These are phyloP conservation scores for Muscina levida DNA, from an alignment of 2,888 invertebrate genomes.

Conservation along the genomic window DNA sequence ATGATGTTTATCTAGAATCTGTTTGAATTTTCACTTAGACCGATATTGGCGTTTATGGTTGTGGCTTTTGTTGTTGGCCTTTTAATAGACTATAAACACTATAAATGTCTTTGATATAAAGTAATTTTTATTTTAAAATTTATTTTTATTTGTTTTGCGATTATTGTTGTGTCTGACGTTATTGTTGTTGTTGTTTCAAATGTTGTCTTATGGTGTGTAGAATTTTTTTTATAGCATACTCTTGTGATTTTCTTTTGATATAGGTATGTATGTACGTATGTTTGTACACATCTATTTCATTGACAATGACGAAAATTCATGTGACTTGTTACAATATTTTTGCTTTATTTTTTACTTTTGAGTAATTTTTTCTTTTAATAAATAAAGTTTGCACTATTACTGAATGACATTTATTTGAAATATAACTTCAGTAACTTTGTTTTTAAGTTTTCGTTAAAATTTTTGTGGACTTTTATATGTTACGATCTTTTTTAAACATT, in stretches of 20 bases:
- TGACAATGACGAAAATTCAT: conserved; percentile 54
- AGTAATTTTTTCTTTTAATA: conserved; percentile 16
- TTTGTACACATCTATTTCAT: no score
- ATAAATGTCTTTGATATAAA: conserved; percentile 20
- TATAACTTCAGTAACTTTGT: not conserved
- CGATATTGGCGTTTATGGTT: not conserved
- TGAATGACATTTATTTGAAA: not conserved
- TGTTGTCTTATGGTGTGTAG: not conserved
- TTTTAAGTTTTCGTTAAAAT: not conserved
- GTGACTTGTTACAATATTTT: conserved; percentile 44
- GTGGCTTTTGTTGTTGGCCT: not conserved
- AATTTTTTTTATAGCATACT: conserved; percentile 24
- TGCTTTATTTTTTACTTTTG: conserved; percentile 13
- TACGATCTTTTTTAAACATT: not conserved
- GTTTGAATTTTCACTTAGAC: conserved; percentile 13
- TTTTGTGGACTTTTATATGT: not conserved
- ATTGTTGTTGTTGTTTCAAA: not conserved
- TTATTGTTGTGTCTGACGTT: conserved; percentile 31
- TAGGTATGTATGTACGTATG: no score
- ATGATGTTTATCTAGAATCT: not conserved
- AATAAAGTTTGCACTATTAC: conserved; percentile 43
- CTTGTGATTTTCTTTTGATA: conserved; percentile 22
- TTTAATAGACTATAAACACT: not conserved
- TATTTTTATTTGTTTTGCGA: conserved; percentile 32
- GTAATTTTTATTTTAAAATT: conserved; percentile 26